These are phyloP conservation scores for Belonocnema kinseyi DNA, from an alignment of 1,140 invertebrate species.

Conservation along the genomic window DNA sequence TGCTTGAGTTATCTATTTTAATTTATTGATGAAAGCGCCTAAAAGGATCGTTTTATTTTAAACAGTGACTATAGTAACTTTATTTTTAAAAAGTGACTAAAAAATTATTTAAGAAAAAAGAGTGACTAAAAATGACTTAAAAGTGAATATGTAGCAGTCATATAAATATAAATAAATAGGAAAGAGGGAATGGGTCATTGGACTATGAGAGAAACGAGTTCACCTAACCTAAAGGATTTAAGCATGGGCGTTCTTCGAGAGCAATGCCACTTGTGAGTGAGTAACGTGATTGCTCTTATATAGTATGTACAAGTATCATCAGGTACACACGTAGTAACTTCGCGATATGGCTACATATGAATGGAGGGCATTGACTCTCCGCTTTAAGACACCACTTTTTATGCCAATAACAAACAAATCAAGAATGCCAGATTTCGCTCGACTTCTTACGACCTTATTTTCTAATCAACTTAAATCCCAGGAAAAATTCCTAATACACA, in stretches of 20 bases:
- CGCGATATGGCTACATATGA: neutral
- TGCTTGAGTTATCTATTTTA: no score
- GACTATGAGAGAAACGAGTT: neutral
- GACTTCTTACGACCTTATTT: no score
- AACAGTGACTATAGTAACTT: no score
- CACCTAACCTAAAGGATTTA: neutral
- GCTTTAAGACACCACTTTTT: neutral
- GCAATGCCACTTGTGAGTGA: slow-evolving; percentile 9
- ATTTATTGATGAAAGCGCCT: no score
- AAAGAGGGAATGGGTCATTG: neutral
- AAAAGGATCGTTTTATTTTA: no score
- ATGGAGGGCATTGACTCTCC: neutral
- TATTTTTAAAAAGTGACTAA: no score
- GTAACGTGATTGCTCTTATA: slow-evolving; percentile 13
- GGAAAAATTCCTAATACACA: no score
- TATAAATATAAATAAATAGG: neutral
- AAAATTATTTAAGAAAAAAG: no score
- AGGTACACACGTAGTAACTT: neutral
- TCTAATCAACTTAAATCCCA: no score
- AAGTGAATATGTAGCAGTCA: no score
- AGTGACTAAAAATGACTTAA: no score
- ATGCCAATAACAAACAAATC: neutral
- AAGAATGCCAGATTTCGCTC: no score
- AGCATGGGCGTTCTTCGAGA: neutral
- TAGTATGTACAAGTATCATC: slow-evolving; percentile 1